Base-by-base conservation (phyloP, 2,888 invertebrate species). In the Eristalis tenax region DNA sequence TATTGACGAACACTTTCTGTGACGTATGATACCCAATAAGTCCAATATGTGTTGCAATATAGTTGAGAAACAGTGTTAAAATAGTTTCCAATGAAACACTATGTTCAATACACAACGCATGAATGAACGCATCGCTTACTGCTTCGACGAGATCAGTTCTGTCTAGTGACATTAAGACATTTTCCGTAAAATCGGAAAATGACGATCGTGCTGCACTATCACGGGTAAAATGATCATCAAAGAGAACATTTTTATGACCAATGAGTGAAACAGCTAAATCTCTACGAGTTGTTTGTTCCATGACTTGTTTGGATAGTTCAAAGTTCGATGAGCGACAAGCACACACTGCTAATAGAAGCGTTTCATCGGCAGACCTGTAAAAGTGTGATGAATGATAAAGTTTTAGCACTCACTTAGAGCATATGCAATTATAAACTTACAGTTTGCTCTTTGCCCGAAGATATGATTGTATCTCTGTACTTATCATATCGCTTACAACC, bases 41-140 rank as follows among this genome's bases (percentile, higher is more conserved):
- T 90, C 95, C 95, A 40, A 95, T 94, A 89, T 95, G 94, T n/a
- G 95, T 95, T 5, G 96, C 95, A 80, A 96, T 92, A 90, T 95
- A 96, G 83, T 95, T 95, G 78, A 96, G 91, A 89, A 95, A 96
- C 13, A 95, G 93, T 93, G 95, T 93, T 6, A 94, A 90, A 83
- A 93, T 89, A 22, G 91, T 90, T 32, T 93, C 92, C 76, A 93
- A 88, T 6, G 91, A 90, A 66, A 93, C 90, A 71, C 91, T 91
- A 64, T 91, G 92, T 88, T 91, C 91, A 38, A 92, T 90, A 78
- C 93, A 92, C 11, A 93, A 88, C 0, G 92, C 92, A 89, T 92
- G 91, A 59, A 93, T 91, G 35, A 93, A 91, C 5, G 90, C 91
- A 89, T 93, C 93, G 76, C 92, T 91, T 23, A 93, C 91, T 15